These are phyloP conservation scores for Acridotheres tristis DNA, from an alignment of 2,797 vertebrate genomes.

Conservation along the genomic window DNA sequence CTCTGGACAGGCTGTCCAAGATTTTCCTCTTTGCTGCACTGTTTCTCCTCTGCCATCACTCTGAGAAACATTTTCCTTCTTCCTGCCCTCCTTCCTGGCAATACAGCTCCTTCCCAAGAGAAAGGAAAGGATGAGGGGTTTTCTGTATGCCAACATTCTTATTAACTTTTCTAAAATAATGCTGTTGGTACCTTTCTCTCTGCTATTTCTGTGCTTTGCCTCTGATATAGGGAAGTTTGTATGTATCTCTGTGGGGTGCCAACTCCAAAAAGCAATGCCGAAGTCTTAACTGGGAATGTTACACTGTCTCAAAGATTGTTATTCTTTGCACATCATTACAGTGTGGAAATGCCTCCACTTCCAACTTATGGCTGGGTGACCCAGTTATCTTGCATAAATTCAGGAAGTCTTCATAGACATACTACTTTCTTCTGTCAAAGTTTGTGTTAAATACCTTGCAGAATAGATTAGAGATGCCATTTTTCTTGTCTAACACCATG, in stretches of 20 bases:
- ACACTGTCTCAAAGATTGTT: neutral
- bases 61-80: neutral
- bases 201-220: neutral
- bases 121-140: rapidly evolving
- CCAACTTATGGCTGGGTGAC: neutral
- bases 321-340: neutral
- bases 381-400: neutral
- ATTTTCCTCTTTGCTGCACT: neutral
- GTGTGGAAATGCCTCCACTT: neutral
- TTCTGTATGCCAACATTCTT: neutral
- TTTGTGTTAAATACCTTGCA: neutral
- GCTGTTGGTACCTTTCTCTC: neutral
- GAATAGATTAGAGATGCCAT: neutral
- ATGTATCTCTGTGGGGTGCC: neutral
- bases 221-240: neutral
- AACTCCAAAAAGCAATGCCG: neutral
- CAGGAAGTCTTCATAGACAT: neutral
- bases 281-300: neutral
- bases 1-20: neutral
- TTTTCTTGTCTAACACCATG: neutral
- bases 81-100: neutral
- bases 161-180: neutral
- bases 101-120: neutral
- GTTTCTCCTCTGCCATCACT: neutral
- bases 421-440: neutral